phyloP scores from a whole-genome alignment of 2,797 vertebrate species.

The Acrocephalus scirpaceus region DNA sequence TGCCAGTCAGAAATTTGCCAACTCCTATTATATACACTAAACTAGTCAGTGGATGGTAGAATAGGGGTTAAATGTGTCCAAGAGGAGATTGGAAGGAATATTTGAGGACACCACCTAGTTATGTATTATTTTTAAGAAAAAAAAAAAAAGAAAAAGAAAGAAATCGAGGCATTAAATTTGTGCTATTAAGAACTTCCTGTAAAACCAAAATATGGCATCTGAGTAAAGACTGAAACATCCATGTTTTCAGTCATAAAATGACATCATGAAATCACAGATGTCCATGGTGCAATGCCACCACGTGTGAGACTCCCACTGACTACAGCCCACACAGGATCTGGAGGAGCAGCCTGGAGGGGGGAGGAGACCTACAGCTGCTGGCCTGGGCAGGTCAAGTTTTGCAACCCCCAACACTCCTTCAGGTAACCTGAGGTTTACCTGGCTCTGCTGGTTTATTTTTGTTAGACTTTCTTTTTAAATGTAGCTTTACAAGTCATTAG shows the following conservation, averaged over 20 bases:
- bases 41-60: background rate
- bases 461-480: background rate
- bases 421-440: background rate
- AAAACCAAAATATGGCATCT: background rate
- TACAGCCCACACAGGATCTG: fast-evolving
- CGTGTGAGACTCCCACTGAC: fast-evolving
- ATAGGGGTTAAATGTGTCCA: background rate
- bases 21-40: fast-evolving
- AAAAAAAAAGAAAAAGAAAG: fast-evolving
- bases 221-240: background rate
- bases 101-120: background rate
- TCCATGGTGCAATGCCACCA: fast-evolving
- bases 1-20: background rate
- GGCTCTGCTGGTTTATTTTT: background rate
- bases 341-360: background rate
- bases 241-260: background rate
- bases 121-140: background rate
- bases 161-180: background rate
- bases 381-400: background rate
- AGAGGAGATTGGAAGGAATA: background rate
- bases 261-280: background rate
- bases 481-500: background rate
- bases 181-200: background rate
- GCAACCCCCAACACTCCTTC: background rate
- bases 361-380: background rate